phyloP scores from a whole-genome alignment of 2,113 vertebrate species.

The Struthio camelus region DNA sequence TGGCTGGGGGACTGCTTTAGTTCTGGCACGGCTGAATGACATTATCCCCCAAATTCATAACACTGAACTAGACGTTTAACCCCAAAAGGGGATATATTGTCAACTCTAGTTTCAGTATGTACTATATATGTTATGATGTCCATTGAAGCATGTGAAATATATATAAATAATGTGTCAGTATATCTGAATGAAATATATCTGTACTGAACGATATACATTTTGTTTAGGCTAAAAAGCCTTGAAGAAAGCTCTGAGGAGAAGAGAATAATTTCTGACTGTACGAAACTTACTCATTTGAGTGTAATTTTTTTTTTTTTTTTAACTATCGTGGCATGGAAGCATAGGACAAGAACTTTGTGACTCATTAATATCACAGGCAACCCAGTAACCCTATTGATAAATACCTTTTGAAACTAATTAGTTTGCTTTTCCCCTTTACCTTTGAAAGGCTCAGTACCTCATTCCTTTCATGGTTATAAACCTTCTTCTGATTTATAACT shows the following conservation, averaged over 20 bases:
- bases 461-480: not conserved
- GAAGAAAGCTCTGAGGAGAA: constrained; percentile 8
- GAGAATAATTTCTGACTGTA: not conserved
- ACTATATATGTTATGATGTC: constrained; percentile 51
- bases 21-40: constrained; percentile 38
- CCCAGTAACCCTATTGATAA: not conserved
- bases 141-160: constrained; percentile 53
- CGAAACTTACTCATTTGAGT: not conserved
- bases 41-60: constrained; percentile 66
- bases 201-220: constrained; percentile 4
- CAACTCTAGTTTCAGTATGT: constrained; percentile 41
- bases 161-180: constrained; percentile 57
- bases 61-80: constrained; percentile 52
- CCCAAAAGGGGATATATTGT: constrained; percentile 52
- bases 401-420: not conserved
- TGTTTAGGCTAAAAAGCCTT: constrained; percentile 35
- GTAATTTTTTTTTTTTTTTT: not conserved
- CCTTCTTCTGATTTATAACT: not conserved
- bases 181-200: constrained; percentile 46
- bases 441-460: not conserved
- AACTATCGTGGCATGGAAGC: not conserved
- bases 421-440: not conserved
- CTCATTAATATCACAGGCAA: not conserved
- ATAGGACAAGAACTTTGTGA: not conserved
- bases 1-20: constrained; percentile 48